Evolutionary conservation across 1,140 invertebrate genomes (phyloP), one percentile per base, ranked within the genome.

Genomic region (Euura saliciscinereae): DNA sequence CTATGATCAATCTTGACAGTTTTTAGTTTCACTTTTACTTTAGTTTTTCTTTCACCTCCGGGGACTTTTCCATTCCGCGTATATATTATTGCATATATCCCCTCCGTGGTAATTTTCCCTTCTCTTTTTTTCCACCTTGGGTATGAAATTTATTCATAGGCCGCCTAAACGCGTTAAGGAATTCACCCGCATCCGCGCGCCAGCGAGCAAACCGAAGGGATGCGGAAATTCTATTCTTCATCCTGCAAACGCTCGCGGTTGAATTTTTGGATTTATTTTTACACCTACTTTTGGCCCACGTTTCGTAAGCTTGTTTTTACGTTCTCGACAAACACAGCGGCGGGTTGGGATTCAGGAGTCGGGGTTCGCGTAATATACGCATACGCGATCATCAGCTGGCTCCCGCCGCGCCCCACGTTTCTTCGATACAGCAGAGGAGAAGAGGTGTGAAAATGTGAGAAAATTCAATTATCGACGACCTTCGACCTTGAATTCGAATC

Each of bases 71-170:
- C 51, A 0, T 59, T 59, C 3, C 13, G 28, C 28, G 28, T 28
- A 28, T 28, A 28, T 51, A 51, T 51, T 51, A 51, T 51, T 51
- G 46, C 8, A 28, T 71, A 66, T 68, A 5, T 65, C 65, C 43
- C 43, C 46, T 42, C 4, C 10, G 45, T 42, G 46, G 66, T 70
- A 71, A 65, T 69, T 44, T 59, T 70, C 71, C 72, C 68, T 51
- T 70, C 8, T 45, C 67, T 71, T 76, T 64, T 73, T 74, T 78
- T 76, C 74, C 75, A 66, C 51, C 13, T 76, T 73, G 75, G 73
- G 75, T 77, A 74, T 76, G 79, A 85, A 86, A 86, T 86, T 86
- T 86, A 86, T 86, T 85, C 85, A 86, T 86, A 84, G 82, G 79
- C 72, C 78, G 78, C 79, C 73, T 86, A 86, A 86, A 81, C 79